Percentiles rank a stretch among this genome's conserved stretches.
These are phyloP conservation scores for Cynocephalus volans DNA, from an alignment of 2,113 vertebrate species.

Conservation along the genomic window DNA sequence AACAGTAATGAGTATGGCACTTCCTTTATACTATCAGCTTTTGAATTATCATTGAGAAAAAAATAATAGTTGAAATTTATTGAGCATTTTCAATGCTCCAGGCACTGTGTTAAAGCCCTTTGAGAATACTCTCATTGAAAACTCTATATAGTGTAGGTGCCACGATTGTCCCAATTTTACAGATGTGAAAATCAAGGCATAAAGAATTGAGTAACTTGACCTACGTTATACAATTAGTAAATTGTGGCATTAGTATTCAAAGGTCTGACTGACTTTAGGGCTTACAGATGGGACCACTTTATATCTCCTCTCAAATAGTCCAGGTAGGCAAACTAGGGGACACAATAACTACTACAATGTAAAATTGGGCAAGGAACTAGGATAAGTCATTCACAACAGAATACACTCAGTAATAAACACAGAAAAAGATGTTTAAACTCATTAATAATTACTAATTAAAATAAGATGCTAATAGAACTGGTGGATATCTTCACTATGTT, in stretches of 20 bases:
- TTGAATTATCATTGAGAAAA: slow-evolving; percentile 30
- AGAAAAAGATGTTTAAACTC: not conserved
- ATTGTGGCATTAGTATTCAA: not conserved
- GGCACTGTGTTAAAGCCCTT: not conserved
- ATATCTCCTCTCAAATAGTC: not conserved
- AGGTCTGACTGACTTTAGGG: not conserved
- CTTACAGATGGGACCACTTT: not conserved
- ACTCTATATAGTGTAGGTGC: not conserved
- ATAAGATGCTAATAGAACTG: not conserved
- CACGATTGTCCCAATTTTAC: not conserved
- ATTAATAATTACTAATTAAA: slow-evolving; percentile 4
- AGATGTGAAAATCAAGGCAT: not conserved
- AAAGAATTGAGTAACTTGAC: not conserved
- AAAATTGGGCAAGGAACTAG: not conserved
- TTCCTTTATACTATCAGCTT: not conserved
- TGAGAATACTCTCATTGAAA: not conserved
- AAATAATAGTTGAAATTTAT: not conserved
- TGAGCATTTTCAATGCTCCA: not conserved
- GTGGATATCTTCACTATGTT: too few species aligned
- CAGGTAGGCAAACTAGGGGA: not conserved
- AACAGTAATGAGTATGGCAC: not conserved
- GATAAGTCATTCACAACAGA: not conserved
- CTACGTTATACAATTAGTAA: not conserved
- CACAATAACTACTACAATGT: not conserved
- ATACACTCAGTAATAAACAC: not conserved